Conservation (phyloP, 1,140 invertebrate species). For the Brachystomella parvula region DNA sequence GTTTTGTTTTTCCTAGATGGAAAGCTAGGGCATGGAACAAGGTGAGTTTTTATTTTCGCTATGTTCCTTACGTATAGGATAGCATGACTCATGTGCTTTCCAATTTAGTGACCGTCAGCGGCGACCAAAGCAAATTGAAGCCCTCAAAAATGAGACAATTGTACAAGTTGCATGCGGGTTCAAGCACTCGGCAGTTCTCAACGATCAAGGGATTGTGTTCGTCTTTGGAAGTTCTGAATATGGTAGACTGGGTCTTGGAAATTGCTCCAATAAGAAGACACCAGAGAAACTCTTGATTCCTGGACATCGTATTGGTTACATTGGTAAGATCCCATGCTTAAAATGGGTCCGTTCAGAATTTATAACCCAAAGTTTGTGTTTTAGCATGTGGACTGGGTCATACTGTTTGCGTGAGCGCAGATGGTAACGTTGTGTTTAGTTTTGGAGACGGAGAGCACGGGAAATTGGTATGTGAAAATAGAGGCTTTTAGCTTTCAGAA, state of each 20-base stretch:
- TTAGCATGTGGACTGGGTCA: slow-evolving; percentile 42
- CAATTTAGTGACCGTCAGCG: slow-evolving; percentile 55
- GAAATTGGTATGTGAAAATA: slow-evolving; percentile 42
- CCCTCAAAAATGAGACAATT: slow-evolving; percentile 55
- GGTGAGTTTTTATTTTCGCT: neutral
- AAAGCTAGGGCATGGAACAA: slow-evolving; percentile 2
- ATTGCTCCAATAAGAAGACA: slow-evolving; percentile 54
- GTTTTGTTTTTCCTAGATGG: neutral
- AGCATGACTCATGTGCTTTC: slow-evolving; percentile 59
- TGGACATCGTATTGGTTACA: slow-evolving; percentile 45
- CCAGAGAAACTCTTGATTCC: slow-evolving; percentile 48
- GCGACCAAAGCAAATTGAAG: slow-evolving; percentile 57
- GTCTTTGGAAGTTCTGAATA: slow-evolving; percentile 62
- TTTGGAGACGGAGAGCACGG: slow-evolving; percentile 63
- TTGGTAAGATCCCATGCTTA: slow-evolving; percentile 24
- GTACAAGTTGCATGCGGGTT: slow-evolving; percentile 59
- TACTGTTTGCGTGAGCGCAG: slow-evolving; percentile 53
- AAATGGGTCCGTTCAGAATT: slow-evolving; percentile 2
- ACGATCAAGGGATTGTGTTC: slow-evolving; percentile 56
- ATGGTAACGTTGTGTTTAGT: slow-evolving; percentile 55
- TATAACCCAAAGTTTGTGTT: slow-evolving; percentile 46
- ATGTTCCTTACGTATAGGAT: slow-evolving; percentile 43
- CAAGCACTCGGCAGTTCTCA: slow-evolving; percentile 60
- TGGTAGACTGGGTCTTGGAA: slow-evolving; percentile 55
- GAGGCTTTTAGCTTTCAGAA: slow-evolving; percentile 49